Conservation (phyloP, 1,140 invertebrate species). For the Drosophila tani region DNA sequence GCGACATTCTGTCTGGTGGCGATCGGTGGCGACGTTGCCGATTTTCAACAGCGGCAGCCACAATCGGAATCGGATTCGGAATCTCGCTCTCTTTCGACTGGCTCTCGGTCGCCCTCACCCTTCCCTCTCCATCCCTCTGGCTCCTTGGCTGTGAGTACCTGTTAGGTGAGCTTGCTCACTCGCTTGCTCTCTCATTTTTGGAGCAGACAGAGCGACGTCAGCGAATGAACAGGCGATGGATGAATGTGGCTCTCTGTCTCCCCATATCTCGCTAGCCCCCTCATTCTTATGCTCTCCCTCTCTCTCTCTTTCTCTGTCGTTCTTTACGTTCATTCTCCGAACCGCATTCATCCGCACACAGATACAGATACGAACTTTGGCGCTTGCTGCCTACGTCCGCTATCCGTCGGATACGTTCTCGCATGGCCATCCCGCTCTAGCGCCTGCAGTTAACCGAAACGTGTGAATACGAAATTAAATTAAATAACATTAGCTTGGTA, state of each 20-base stretch:
- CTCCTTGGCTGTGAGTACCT: constrained; percentile 6
- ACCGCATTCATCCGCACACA: constrained; percentile 44
- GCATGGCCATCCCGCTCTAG: constrained; percentile 45
- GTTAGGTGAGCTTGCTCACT: constrained; percentile 9
- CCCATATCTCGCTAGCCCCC: background rate
- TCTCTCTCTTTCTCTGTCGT: constrained; percentile 7
- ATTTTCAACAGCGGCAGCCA: constrained; percentile 85
- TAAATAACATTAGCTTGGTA: constrained; percentile 81
- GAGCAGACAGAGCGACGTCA: constrained; percentile 69
- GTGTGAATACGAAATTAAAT: constrained; percentile 81
- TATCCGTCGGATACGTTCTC: constrained; percentile 7
- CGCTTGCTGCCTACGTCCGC: constrained; percentile 56
- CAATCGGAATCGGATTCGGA: constrained; percentile 15
- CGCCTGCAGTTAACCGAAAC: constrained; percentile 26
- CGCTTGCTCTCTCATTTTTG: constrained; percentile 5
- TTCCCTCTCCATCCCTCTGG: background rate
- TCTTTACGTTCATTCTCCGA: constrained; percentile 35
- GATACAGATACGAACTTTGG: constrained; percentile 41
- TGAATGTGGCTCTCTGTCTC: constrained; percentile 28
- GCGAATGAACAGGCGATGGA: constrained; percentile 54
- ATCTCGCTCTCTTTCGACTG: constrained; percentile 4
- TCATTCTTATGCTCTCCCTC: background rate
- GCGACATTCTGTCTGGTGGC: constrained; percentile 95
- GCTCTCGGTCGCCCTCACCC: constrained; percentile 24
- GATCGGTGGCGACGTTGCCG: constrained; percentile 89